phyloP scores from a whole-genome alignment of 2,113 vertebrate species.

The Pygoscelis antarcticus region DNA sequence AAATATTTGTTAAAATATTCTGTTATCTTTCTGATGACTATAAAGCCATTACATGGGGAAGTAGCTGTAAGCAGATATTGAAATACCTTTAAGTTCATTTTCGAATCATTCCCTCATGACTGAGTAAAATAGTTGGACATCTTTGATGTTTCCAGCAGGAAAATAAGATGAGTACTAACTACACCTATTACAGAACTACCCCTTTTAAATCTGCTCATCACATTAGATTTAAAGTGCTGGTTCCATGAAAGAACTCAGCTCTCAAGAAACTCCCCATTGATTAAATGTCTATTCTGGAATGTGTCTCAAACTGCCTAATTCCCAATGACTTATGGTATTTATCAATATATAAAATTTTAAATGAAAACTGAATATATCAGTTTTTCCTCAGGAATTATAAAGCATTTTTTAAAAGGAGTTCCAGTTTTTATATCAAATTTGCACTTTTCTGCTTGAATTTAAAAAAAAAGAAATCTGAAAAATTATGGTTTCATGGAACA shows the following conservation, averaged over 20 bases:
- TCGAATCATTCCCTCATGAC: not conserved
- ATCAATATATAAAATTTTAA: not conserved
- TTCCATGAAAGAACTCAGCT: not conserved
- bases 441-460: not conserved
- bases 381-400: not conserved
- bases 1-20: not conserved
- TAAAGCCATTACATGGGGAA: not conserved
- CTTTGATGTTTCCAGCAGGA: not conserved
- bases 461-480: not conserved
- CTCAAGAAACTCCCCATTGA: not conserved
- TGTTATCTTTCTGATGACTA: not conserved
- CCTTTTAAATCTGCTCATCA: not conserved
- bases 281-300: not conserved
- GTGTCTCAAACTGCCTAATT: not conserved
- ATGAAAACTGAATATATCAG: not conserved
- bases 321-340: not conserved
- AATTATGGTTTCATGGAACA: not conserved
- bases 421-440: not conserved
- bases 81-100: not conserved
- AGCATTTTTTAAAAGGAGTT: not conserved
- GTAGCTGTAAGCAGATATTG: not conserved
- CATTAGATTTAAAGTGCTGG: not conserved
- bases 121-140: not conserved
- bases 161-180: not conserved
- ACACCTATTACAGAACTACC: not conserved